These are phyloP conservation scores for Dromaius novaehollandiae DNA, from an alignment of 2,113 vertebrate genomes.

Conservation along the genomic window DNA sequence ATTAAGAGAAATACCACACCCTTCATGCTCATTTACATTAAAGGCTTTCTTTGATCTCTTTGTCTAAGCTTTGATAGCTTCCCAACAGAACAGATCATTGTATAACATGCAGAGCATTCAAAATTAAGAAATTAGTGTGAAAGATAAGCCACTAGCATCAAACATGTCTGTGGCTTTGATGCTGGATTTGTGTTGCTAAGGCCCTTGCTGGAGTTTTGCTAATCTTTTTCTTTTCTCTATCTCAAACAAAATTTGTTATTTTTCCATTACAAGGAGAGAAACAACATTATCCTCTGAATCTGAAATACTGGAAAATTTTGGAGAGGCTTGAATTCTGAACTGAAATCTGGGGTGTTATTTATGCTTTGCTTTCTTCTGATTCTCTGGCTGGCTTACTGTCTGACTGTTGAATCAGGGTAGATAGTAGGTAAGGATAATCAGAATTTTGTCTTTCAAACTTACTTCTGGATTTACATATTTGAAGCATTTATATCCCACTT, in stretches of 20 bases:
- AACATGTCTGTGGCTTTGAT: conserved; percentile 44
- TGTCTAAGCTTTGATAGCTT: conserved; percentile 25
- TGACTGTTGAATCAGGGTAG: not conserved
- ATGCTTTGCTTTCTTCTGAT: not conserved
- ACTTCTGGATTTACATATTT: not conserved
- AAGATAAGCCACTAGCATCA: conserved; percentile 52
- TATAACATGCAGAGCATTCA: conserved; percentile 10
- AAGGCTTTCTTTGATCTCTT: conserved; percentile 44
- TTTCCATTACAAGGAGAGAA: not conserved
- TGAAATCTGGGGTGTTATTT: not conserved
- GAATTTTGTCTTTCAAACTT: not conserved
- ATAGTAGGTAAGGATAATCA: not conserved
- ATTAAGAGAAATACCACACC: not conserved
- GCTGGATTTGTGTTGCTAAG: conserved; percentile 38
- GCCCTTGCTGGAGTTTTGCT: not conserved
- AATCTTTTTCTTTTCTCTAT: fast-evolving
- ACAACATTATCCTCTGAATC: not conserved
- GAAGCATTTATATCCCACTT: not conserved
- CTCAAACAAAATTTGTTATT: not conserved
- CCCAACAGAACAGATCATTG: conserved; percentile 10
- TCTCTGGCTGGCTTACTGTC: not conserved
- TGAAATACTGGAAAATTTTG: not conserved
- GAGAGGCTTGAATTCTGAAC: not conserved
- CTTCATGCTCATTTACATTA: conserved; percentile 4
- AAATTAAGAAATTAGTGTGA: conserved; percentile 59